Evolutionary conservation across 1,140 invertebrate species (phyloP).

Genomic region (Chlorops oryzae): DNA sequence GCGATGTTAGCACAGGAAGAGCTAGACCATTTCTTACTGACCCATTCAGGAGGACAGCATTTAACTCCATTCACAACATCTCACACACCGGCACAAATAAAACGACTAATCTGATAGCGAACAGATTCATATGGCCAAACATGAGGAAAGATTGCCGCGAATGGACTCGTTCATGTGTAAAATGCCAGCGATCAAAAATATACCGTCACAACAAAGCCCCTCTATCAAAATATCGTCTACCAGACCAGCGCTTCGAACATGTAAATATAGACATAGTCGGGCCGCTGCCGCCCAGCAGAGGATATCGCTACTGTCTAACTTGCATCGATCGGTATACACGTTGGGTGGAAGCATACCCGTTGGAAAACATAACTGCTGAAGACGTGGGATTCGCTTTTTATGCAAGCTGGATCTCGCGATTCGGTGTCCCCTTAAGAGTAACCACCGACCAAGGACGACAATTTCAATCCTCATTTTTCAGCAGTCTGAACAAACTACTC

Average conservation of each 20-base stretch:
- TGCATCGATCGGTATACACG: slow-evolving; percentile 29
- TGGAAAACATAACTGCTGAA: slow-evolving; percentile 33
- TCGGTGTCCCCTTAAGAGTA: slow-evolving; percentile 28
- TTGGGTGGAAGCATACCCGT: slow-evolving; percentile 32
- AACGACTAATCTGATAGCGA: neutral
- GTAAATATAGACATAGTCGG: slow-evolving; percentile 1
- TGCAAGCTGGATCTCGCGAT: slow-evolving; percentile 38
- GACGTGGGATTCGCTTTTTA: slow-evolving; percentile 36
- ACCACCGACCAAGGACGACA: slow-evolving; percentile 40
- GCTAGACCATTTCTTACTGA: neutral
- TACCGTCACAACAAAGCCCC: slow-evolving; percentile 3
- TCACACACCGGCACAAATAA: neutral
- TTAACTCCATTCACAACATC: slow-evolving; percentile 6
- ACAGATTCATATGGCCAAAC: neutral
- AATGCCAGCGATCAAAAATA: slow-evolving; percentile 9
- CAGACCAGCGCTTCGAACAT: neutral
- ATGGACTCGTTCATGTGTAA: neutral
- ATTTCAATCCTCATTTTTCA: slow-evolving; percentile 26
- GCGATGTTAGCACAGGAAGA: slow-evolving; percentile 10
- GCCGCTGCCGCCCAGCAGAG: neutral
- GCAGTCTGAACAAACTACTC: slow-evolving; percentile 16
- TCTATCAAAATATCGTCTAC: neutral
- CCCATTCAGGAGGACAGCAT: neutral
- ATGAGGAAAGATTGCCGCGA: neutral
- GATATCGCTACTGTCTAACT: slow-evolving; percentile 22